Base-by-base conservation (phyloP, 2,113 vertebrate species). In the Diglossa brunneiventris region DNA sequence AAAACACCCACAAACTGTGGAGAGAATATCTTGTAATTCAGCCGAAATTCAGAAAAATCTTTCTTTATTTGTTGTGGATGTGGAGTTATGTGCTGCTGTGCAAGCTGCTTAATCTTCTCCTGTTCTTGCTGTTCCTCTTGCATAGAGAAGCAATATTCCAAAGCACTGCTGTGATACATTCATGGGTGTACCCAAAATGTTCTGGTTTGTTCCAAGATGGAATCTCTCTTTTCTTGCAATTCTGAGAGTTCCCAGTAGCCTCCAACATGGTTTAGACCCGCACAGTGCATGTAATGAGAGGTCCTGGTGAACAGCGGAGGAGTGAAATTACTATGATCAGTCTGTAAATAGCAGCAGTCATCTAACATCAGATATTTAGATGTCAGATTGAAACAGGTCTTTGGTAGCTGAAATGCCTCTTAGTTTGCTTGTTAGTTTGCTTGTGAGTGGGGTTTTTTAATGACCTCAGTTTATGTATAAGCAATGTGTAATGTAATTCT, bases 321-420 rank as follows among this genome's bases (percentile, higher is more conserved):
- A 84, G 9, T 72, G 15, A 87, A 91, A 94, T 94, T 67, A 72
- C 87, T 79, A 0, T 84, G 56, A 92, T 96, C 66, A 73, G 41
- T 75, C 56, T 68, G 77, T 49, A 82, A 92, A 78, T 44, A 84
- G 39, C 61, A 72, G 73, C 13, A 82, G 58, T 52, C 31, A 6
- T 64, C 39, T 70, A 70, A 78, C 35, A 56, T 72, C 73, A 66
- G 62, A 23, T 92, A 62, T 50, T 91, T 83, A 77, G 55, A 67
- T 90, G 83, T 88, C 85, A 82, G 37, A 50, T 68, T 69, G 44
- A 92, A 86, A 73, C 39, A 85, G 35, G 15, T 66, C 70, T 85
- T 79, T 19, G 50, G 59, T 93, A 90, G 67, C 41, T 75, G 80
- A 87, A 92, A 78, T 75, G 58, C n/a, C 37, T 89, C 21, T 83